Evolutionary conservation across 2,113 vertebrate species (phyloP).

Genomic region (Thinocorus orbignyianus): DNA sequence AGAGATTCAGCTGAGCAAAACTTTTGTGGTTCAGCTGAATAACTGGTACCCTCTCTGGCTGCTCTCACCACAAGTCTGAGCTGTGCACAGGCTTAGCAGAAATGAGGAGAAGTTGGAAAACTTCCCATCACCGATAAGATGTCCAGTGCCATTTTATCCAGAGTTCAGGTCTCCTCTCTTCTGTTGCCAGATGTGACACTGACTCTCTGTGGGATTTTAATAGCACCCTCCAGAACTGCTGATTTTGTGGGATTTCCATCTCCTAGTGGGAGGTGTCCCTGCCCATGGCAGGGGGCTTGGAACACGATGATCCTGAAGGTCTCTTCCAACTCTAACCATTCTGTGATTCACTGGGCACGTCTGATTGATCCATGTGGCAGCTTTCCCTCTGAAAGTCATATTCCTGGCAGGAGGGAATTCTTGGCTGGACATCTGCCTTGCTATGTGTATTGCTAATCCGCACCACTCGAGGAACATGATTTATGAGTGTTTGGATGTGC

Average conservation of each 20-base stretch:
- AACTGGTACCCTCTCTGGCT: not conserved
- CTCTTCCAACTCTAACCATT: no score
- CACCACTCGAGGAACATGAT: not conserved
- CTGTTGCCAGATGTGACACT: not conserved
- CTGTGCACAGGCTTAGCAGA: not conserved
- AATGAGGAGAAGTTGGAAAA: not conserved
- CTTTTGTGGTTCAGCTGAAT: not conserved
- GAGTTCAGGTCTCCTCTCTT: not conserved
- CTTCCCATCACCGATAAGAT: not conserved
- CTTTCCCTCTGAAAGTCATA: not conserved
- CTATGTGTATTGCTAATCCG: not conserved
- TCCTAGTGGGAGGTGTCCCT: no score
- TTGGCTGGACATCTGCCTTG: not conserved
- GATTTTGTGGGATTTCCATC: not conserved
- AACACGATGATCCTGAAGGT: no score
- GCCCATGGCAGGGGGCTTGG: no score
- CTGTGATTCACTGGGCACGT: rapidly evolving
- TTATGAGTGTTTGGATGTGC: not conserved
- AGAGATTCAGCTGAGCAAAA: not conserved
- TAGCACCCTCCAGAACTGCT: not conserved
- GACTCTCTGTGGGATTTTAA: not conserved
- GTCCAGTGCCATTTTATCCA: not conserved
- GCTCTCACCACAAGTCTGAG: not conserved
- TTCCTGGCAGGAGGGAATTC: not conserved
- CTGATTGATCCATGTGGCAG: not conserved